Evolutionary conservation across 1,140 invertebrate species (phyloP).

Genomic region (Panagrolaimus sp.): DNA sequence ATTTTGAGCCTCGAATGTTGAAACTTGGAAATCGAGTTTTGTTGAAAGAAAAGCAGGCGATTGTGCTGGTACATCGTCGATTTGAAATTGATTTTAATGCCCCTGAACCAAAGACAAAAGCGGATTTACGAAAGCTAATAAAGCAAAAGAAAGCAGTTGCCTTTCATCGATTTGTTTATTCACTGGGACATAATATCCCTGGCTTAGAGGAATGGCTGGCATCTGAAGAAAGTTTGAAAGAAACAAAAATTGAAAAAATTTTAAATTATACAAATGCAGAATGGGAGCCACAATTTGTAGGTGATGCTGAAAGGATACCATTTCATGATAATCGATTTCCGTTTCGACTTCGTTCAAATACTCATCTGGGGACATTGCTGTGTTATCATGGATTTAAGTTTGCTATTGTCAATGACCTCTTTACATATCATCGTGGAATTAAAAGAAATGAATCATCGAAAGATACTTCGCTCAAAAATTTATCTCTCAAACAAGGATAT

Average conservation of each 20-base stretch:
- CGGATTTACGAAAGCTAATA: background rate
- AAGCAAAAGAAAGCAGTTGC: background rate
- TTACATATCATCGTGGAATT: constrained; percentile 8
- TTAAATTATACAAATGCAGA: background rate
- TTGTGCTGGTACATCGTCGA: background rate
- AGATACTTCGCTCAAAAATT: background rate
- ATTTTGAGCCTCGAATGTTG: background rate
- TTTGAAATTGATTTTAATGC: background rate
- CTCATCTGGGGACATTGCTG: background rate
- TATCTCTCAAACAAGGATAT: constrained; percentile 5
- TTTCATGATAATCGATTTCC: constrained; percentile 10
- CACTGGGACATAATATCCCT: background rate
- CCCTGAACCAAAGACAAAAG: background rate
- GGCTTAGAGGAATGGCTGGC: background rate
- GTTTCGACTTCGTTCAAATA: constrained; percentile 4
- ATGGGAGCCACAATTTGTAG: constrained; percentile 10
- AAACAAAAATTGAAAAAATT: background rate
- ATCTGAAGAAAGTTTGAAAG: background rate
- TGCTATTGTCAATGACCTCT: background rate
- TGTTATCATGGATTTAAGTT: constrained; percentile 3
- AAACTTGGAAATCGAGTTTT: background rate
- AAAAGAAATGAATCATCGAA: background rate
- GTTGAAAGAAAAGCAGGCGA: background rate
- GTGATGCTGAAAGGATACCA: background rate
- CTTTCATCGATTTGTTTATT: background rate